phyloP scores from a whole-genome alignment of 2,888 invertebrate species.

The Scaptomyza parva region DNA sequence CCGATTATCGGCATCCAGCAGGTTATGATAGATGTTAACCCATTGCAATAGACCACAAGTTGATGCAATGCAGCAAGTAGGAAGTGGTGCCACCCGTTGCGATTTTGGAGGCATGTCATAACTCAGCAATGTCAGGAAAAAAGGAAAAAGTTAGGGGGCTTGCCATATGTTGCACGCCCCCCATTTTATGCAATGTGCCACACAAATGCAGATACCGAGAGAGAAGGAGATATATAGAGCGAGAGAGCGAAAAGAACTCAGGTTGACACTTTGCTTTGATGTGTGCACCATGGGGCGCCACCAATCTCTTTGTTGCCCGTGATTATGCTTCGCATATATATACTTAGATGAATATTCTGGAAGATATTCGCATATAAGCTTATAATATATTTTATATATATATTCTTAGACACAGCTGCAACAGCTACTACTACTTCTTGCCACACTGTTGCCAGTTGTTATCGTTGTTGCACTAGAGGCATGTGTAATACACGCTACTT shows the following conservation, averaged over 20 bases:
- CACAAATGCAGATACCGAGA: too few species aligned
- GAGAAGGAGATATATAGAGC: not conserved
- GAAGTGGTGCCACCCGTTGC: not conserved
- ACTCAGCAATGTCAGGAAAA: slow-evolving; percentile 1
- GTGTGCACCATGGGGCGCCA: slow-evolving; percentile 14
- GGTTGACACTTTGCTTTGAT: slow-evolving; percentile 20
- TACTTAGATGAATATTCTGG: slow-evolving; percentile 46
- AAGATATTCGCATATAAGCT: slow-evolving; percentile 20
- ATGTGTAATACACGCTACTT: slow-evolving; percentile 20
- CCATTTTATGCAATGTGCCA: slow-evolving; percentile 25
- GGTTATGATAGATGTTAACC: slow-evolving; percentile 1
- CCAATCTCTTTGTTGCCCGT: slow-evolving; percentile 1
- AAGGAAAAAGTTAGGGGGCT: not conserved
- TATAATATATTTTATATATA: not conserved
- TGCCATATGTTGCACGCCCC: slow-evolving; percentile 18
- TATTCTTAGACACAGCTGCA: slow-evolving; percentile 39
- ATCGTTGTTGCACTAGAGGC: slow-evolving; percentile 25
- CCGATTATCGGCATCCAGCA: slow-evolving; percentile 1
- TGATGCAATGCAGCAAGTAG: not conserved
- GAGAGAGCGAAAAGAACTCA: not conserved
- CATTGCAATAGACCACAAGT: not conserved
- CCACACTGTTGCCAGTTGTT: slow-evolving; percentile 34
- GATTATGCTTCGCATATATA: slow-evolving; percentile 39
- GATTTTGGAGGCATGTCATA: slow-evolving; percentile 32
- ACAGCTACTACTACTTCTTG: slow-evolving; percentile 25